Evolutionary conservation across 2,888 invertebrate species (phyloP), one percentile per base, ranked within the genome.

Genomic region (Caenorhabditis becei): DNA sequence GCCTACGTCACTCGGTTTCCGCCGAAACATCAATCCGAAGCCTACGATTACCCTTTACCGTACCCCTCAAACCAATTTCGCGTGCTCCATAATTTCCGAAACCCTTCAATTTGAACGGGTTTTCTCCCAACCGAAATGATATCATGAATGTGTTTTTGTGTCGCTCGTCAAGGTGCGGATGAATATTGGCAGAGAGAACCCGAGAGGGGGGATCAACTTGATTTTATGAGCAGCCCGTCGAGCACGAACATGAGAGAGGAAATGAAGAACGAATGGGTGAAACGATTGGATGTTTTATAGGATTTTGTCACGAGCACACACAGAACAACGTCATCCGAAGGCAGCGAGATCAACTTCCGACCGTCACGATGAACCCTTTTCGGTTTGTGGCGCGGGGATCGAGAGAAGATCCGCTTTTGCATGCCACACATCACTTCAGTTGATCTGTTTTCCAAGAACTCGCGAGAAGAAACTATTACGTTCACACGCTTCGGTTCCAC

Each of bases 261-360:
- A 20, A 51, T 32, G 41, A 23, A 49, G 47, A 32, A 58, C 20
- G 23, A 49, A 49, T 49, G 49, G 20, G 23, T 20, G 26, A 20
- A 49, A 47, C 16, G 51, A 49, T 20, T 28, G 51, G 37, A 49
- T 32, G 69, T 69, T 69, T 69, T 69, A 63, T 63, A 59, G 56
- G 67, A 44, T 37, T 37, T 54, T 20, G 35, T 20, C 23, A 44
- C 3, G 8, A 61, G 44, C 24, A 53, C 10, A 37, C 20, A 53
- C 35, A 18, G 16, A 23, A 37, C 11, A 44, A 67, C 67, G 58
- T 69, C 67, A 69, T 67, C 67, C 54, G 37, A 24, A 53, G 16
- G 7, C 24, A 35, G 66, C n/a, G n/a, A 58, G 67, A 58, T 69
- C 67, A 69, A 69, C 58, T 58, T 58, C 41, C 44, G 67, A 58